Percentiles rank a stretch among this genome's conserved stretches.
These are phyloP conservation scores for Pygoscelis antarcticus DNA, from an alignment of 2,113 vertebrate genomes.

Conservation along the genomic window DNA sequence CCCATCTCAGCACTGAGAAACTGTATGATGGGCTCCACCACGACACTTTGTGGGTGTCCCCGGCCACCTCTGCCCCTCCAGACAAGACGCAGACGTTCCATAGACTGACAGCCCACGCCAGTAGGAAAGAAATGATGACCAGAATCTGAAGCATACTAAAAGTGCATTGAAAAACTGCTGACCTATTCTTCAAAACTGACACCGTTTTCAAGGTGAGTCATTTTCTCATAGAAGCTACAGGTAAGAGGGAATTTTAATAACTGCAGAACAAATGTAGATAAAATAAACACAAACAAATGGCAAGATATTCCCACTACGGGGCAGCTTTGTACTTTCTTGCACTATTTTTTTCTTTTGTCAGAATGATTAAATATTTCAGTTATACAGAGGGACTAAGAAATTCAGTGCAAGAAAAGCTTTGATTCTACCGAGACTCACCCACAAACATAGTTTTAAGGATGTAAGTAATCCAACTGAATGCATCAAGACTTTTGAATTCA, in stretches of 20 bases:
- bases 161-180: background rate
- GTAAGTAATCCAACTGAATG: background rate
- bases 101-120: background rate
- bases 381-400: background rate
- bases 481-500: background rate
- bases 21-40: accelerated
- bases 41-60: accelerated
- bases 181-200: background rate
- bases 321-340: background rate
- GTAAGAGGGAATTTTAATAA: background rate
- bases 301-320: background rate
- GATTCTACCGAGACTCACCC: background rate
- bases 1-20: background rate
- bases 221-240: background rate
- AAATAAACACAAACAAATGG: background rate
- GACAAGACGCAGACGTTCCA: accelerated
- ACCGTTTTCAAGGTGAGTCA: background rate
- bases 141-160: background rate
- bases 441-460: background rate
- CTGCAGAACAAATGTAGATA: background rate
- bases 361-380: background rate
- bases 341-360: background rate
- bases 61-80: background rate
- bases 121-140: background rate
- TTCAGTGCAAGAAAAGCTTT: background rate